phyloP scores from a whole-genome alignment of 37 sponge, comb jelly and placozoan species.

The Amphimedon queenslandica region DNA sequence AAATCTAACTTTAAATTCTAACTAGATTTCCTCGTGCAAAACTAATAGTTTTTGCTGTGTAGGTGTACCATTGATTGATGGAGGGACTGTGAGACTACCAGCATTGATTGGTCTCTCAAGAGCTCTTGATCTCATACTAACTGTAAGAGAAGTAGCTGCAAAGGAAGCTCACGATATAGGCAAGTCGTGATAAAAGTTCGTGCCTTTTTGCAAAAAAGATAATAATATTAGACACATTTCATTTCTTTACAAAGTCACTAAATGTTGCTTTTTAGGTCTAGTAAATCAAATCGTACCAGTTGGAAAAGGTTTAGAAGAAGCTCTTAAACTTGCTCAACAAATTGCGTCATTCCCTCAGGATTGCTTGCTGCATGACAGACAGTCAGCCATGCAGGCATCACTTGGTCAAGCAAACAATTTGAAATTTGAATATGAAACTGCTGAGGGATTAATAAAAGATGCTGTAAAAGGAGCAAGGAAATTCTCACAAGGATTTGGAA shows the following conservation, averaged over 20 bases:
- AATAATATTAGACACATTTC: too few relatives aligned
- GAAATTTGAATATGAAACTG: conserved; percentile 20
- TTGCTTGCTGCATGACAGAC: conserved; percentile 44
- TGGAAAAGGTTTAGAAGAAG: conserved; percentile 36
- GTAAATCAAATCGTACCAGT: conserved; percentile 53
- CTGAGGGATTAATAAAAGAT: conserved; percentile 7
- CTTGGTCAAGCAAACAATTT: conserved; percentile 9
- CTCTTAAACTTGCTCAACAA: conserved; percentile 44
- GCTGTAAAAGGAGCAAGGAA: conserved; percentile 17
- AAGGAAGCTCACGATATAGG: conserved; percentile 49
- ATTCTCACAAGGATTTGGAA: conserved; percentile 20
- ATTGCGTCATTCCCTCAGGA: conserved; percentile 54
- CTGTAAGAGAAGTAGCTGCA: conserved; percentile 60
- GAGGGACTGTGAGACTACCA: conserved; percentile 67
- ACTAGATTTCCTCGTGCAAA: not conserved
- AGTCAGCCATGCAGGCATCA: conserved; percentile 23
- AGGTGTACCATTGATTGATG: conserved; percentile 79
- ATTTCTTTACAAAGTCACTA: too few relatives aligned
- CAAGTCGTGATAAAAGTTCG: too few relatives aligned
- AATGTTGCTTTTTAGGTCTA: conserved; percentile 43
- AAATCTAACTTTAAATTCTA: too few relatives aligned
- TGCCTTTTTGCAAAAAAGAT: too few relatives aligned
- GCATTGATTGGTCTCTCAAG: conserved; percentile 68
- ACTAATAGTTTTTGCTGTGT: not conserved
- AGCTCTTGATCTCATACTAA: conserved; percentile 72